phyloP scores from a whole-genome alignment of 2,113 vertebrate genomes.

The Lagopus muta region DNA sequence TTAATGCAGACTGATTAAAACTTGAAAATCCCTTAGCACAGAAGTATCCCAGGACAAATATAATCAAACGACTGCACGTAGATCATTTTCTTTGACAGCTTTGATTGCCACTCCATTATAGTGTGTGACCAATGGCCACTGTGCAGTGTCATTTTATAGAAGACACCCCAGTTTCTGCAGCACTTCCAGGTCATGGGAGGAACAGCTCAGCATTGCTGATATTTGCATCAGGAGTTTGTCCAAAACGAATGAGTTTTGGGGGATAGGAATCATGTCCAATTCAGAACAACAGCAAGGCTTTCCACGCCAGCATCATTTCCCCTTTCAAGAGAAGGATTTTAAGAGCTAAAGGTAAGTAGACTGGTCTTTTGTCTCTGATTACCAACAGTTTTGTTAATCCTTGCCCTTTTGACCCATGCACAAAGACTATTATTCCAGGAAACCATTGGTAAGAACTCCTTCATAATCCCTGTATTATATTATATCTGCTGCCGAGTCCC shows the following conservation, averaged over 20 bases:
- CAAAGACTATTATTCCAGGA: slow-evolving; percentile 42
- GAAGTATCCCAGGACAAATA: slow-evolving; percentile 1
- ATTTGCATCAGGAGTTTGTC: neutral
- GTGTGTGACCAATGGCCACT: neutral
- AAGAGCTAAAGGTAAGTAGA: neutral
- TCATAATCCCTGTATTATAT: slow-evolving; percentile 30
- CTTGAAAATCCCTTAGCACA: neutral
- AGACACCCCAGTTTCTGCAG: neutral
- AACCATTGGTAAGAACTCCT: neutral
- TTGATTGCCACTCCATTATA: slow-evolving; percentile 18
- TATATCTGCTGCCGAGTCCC: neutral
- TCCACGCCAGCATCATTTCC: neutral
- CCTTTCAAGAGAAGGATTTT: neutral
- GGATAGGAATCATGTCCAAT: accelerated
- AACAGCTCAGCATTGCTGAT: neutral
- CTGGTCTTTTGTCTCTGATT: neutral
- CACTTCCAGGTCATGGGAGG: neutral
- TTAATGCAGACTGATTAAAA: slow-evolving; percentile 62
- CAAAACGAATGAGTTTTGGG: neutral
- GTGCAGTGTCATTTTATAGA: accelerated
- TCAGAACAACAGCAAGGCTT: neutral
- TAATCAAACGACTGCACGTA: neutral
- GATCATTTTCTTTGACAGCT: slow-evolving; percentile 27
- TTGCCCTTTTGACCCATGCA: neutral
- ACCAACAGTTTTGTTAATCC: slow-evolving; percentile 17